phyloP scores from a whole-genome alignment of 2,797 vertebrate species.

The Labroides dimidiatus region DNA sequence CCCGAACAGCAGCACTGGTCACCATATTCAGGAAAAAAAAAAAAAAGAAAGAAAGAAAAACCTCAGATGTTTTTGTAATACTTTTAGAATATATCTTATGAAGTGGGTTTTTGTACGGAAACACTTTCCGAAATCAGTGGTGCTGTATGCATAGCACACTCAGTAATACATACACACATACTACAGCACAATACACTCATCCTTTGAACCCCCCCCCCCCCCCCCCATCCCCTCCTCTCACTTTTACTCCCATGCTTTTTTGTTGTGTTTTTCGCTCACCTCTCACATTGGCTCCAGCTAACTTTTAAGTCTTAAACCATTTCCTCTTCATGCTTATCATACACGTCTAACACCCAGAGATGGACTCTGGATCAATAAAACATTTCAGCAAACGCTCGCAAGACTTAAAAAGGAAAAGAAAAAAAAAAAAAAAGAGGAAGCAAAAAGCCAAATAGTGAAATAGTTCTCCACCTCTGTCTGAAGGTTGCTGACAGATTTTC shows the following conservation, averaged over 20 bases:
- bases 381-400: constrained; percentile 58
- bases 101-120: constrained; percentile 84
- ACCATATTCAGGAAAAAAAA: constrained; percentile 80
- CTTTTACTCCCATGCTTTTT: constrained; percentile 42
- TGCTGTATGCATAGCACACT: constrained; percentile 81
- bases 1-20: constrained; percentile 82
- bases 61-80: constrained; percentile 85
- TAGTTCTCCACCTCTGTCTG: constrained; percentile 69
- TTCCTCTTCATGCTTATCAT: constrained; percentile 48
- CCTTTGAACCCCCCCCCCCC: constrained; percentile 41
- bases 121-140: constrained; percentile 81
- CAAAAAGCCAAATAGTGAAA: constrained; percentile 80
- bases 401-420: constrained; percentile 48
- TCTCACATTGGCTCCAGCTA: constrained; percentile 60
- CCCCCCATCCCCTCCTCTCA: background rate
- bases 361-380: constrained; percentile 52
- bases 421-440: constrained; percentile 58
- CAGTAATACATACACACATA: constrained; percentile 76
- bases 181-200: constrained; percentile 80
- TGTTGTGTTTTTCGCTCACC: constrained; percentile 34
- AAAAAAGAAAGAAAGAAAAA: constrained; percentile 49
- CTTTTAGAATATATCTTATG: constrained; percentile 84
- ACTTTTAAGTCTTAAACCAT: constrained; percentile 71
- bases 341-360: constrained; percentile 30
- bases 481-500: constrained; percentile 64